phyloP scores from a whole-genome alignment of 2,113 vertebrate species.

The Axis porcinus region DNA sequence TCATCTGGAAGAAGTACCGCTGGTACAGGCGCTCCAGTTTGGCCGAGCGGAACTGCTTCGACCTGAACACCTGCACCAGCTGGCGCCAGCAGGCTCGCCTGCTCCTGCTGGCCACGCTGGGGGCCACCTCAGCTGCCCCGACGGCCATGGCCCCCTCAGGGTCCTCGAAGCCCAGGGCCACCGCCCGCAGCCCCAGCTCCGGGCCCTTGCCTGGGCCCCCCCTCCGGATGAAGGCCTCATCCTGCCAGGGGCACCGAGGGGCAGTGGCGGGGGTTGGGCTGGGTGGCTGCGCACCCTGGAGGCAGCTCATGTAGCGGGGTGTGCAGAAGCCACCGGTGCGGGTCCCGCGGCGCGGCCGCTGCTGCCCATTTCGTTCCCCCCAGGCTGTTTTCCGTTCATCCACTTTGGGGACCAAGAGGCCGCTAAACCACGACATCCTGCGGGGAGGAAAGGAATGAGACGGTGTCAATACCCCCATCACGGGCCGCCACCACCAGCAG shows the following conservation, averaged over 20 bases:
- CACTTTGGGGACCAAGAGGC: conserved; percentile 96
- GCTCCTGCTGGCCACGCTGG: conserved; percentile 46
- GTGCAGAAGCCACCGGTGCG: conserved; percentile 88
- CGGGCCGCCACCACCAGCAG: fast-evolving
- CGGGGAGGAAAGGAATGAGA: not conserved
- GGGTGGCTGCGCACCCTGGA: conserved; percentile 89
- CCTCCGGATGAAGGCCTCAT: conserved; percentile 92
- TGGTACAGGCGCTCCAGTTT: conserved; percentile 98
- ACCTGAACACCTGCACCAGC: conserved; percentile 92
- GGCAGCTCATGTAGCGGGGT: conserved; percentile 96
- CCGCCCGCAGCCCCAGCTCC: conserved; percentile 89
- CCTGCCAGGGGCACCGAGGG: conserved; percentile 93
- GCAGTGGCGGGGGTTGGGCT: conserved; percentile 43
- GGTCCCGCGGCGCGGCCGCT: conserved; percentile 87
- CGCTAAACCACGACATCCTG: conserved; percentile 98
- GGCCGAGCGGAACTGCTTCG: conserved; percentile 95
- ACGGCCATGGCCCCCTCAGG: conserved; percentile 75
- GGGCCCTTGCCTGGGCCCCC: conserved; percentile 75
- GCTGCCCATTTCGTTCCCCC: conserved; percentile 96
- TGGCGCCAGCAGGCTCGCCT: conserved; percentile 86
- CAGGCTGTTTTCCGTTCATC: conserved; percentile 95
- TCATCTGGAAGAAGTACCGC: conserved; percentile 98
- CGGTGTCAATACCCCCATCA: not conserved
- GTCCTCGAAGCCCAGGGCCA: conserved; percentile 90
- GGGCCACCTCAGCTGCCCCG: conserved; percentile 17